These are phyloP conservation scores for Crepidodera aurea DNA, from an alignment of 2,888 invertebrate genomes.

Conservation along the genomic window DNA sequence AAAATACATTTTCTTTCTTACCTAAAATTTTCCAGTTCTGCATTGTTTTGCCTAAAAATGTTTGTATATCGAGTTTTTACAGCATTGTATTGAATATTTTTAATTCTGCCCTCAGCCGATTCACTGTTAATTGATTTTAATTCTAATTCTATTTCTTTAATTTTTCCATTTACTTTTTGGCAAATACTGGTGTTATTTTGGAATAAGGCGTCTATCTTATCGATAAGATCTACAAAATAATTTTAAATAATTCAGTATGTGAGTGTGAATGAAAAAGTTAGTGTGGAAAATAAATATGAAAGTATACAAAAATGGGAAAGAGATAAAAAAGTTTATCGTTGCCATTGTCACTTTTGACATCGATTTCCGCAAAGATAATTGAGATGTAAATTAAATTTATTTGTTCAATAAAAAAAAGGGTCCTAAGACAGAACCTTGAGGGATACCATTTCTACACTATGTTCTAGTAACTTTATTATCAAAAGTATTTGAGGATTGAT, in stretches of 20 bases:
- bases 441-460: no score
- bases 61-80: conserved; percentile 63
- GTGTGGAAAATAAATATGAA: not conserved
- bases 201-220: conserved; percentile 49
- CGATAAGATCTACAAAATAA: conserved; percentile 41
- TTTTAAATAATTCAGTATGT: no score
- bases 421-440: no score
- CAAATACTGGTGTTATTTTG: conserved; percentile 51
- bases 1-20: not conserved
- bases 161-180: conserved; percentile 46
- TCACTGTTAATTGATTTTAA: conserved; percentile 38
- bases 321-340: no score
- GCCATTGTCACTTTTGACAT: no score
- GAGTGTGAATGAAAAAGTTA: no score
- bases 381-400: no score
- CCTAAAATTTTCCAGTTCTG: conserved; percentile 62
- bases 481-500: no score
- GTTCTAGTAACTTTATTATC: no score
- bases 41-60: conserved; percentile 65
- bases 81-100: conserved; percentile 63
- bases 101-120: conserved; percentile 59
- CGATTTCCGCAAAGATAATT: no score
- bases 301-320: no score
- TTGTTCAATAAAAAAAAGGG: no score
- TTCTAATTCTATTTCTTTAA: conserved; percentile 50